Conservation (phyloP, 2,888 invertebrate genomes). For the Yponomeuta sedellus region DNA sequence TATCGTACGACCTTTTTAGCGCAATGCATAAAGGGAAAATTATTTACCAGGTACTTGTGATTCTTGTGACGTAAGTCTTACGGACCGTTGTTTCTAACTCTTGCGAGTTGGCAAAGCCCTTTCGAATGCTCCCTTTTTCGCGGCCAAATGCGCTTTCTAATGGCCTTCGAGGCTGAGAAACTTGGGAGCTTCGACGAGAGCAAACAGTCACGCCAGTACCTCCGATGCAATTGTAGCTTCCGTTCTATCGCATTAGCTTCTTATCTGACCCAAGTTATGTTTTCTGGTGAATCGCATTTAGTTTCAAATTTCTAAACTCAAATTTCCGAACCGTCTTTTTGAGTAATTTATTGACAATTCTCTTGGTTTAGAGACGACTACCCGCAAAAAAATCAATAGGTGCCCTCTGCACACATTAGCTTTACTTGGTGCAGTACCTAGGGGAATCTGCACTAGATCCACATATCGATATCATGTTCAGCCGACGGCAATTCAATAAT, state of each 20-base stretch:
- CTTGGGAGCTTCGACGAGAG: slow-evolving; percentile 1
- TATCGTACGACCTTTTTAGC: slow-evolving; percentile 24
- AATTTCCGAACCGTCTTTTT: too few relatives aligned
- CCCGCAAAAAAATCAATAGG: too few relatives aligned
- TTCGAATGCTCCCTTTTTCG: slow-evolving; percentile 69
- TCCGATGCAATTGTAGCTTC: not conserved
- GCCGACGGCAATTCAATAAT: too few relatives aligned
- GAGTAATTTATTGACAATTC: too few relatives aligned
- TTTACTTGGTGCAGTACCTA: too few relatives aligned
- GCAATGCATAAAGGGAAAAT: not conserved
- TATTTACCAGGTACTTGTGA: slow-evolving; percentile 6
- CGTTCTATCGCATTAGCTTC: not conserved
- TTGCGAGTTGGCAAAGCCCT: slow-evolving; percentile 38
- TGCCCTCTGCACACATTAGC: too few relatives aligned
- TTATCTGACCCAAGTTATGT: too few relatives aligned
- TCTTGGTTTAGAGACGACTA: too few relatives aligned
- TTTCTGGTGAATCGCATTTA: too few relatives aligned
- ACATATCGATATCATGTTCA: too few relatives aligned
- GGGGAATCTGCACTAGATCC: too few relatives aligned
- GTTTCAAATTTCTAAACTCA: too few relatives aligned
- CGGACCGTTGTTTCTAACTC: slow-evolving; percentile 34
- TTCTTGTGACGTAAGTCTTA: slow-evolving; percentile 3
- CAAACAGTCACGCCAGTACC: slow-evolving; percentile 3
- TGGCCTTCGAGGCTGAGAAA: slow-evolving; percentile 56
- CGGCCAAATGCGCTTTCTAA: slow-evolving; percentile 71